Evolutionary conservation across 2,797 vertebrate species (phyloP), one percentile per base, ranked within the genome.

Genomic region (Sciurus carolinensis): DNA sequence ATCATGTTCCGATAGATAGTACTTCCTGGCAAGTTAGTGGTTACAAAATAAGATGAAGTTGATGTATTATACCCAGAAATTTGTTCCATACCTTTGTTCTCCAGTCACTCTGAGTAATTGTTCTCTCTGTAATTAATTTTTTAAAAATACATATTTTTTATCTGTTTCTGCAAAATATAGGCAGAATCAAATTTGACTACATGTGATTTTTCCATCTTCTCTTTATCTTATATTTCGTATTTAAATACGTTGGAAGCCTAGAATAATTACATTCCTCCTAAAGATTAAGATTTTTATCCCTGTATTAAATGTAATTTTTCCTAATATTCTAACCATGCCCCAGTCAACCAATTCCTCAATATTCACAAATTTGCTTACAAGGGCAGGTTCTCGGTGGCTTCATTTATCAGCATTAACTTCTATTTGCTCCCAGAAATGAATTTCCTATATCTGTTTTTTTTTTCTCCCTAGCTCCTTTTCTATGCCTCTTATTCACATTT

Each of bases 281-380:
- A 94, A 83, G 75, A 73, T n/a, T 39, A 57, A 89, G 14, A 94
- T 64, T 96, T 96, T 92, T 52, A 75, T 90, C 13, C 30, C n/a
- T 26, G 1, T 2, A 57, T 52, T 88, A 84, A 72, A 86, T 66
- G 14, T 17, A 64, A 33, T 47, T 91, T 62, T 93, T 76, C 5
- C 39, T 80, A 86, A 64, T 50, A 90, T 72, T 93, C 18, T 93
- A 87, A 67, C 50, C 30, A 82, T 14, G 20, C 24, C 47, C 24
- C 79, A 87, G 83, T 80, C 77, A 88, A 85, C 39, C 28, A 90
- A 24, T 57, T 95, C 62, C 24, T 85, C 64, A 42, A 18, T 75
- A 85, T 64, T 91, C 59, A 72, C 36, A 93, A 75, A 87, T 67
- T 91, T 72, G 54, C 28, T 90, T 83, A 26, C 15, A 85, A 84